Percentiles rank a stretch among this genome's conserved stretches.
These are phyloP conservation scores for Aleiodes sp. DNA, from an alignment of 1,140 invertebrate genomes.

Conservation along the genomic window DNA sequence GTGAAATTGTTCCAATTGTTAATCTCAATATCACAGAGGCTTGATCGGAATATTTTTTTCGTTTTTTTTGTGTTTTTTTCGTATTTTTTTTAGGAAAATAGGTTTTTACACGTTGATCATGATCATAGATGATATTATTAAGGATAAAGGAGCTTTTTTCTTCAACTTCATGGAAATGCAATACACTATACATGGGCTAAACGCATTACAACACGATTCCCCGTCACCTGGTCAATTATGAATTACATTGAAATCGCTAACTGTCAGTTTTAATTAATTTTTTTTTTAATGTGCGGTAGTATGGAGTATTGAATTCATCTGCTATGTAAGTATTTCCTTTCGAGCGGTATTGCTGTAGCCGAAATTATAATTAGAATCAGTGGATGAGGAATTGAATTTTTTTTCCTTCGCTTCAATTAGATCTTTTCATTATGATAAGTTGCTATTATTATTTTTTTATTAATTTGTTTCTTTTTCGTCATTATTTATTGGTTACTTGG, in stretches of 20 bases:
- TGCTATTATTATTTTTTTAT: slow-evolving; percentile 40
- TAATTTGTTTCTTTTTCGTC: slow-evolving; percentile 24
- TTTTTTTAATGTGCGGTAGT: slow-evolving; percentile 60
- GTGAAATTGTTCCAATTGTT: slow-evolving; percentile 60
- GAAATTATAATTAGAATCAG: slow-evolving; percentile 60
- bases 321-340: slow-evolving; percentile 45
- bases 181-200: slow-evolving; percentile 65
- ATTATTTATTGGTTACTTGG: slow-evolving; percentile 52
- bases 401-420: slow-evolving; percentile 42
- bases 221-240: slow-evolving; percentile 54
- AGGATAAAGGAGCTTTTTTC: no score
- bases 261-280: slow-evolving; percentile 40
- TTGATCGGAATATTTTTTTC: slow-evolving; percentile 59
- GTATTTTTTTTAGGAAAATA: slow-evolving; percentile 60
- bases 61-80: slow-evolving; percentile 41
- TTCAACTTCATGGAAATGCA: slow-evolving; percentile 62
- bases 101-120: slow-evolving; percentile 62
- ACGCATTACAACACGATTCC: slow-evolving; percentile 63
- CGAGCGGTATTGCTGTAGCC: slow-evolving; percentile 62
- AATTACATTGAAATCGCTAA: slow-evolving; percentile 52
- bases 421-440: slow-evolving; percentile 47
- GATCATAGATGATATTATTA: slow-evolving; percentile 47
- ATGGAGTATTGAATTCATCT: slow-evolving; percentile 58
- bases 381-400: slow-evolving; percentile 41
- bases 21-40: slow-evolving; percentile 64